Percentiles rank a stretch among this genome's conserved stretches.
Evolutionary conservation across 2,797 vertebrate species (phyloP).

Genomic region (Propithecus perrieri): DNA sequence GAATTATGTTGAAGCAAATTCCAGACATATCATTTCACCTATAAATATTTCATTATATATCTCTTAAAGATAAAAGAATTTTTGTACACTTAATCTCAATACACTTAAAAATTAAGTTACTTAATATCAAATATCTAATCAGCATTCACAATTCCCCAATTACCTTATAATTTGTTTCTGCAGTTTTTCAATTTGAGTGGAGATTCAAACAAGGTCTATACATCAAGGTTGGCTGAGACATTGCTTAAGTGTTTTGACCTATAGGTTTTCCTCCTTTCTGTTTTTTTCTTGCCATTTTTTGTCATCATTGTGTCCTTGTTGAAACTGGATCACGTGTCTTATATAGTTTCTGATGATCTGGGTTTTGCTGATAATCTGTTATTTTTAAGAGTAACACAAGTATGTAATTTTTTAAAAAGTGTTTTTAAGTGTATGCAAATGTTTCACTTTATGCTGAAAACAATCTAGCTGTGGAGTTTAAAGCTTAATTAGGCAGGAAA

Average conservation of each 20-base stretch:
- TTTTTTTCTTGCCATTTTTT: conserved; percentile 40
- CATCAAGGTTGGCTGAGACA: background rate
- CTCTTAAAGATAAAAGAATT: background rate
- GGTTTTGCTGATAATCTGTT: background rate
- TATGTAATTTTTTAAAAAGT: background rate
- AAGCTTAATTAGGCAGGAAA: background rate
- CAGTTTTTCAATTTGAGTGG: background rate
- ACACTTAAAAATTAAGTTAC: background rate
- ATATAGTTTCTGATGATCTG: background rate
- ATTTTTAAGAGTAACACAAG: background rate
- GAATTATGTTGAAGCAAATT: conserved; percentile 29
- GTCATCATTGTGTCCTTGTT: background rate
- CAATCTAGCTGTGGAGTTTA: background rate
- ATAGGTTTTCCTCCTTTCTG: background rate
- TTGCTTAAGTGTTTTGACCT: background rate
- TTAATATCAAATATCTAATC: background rate
- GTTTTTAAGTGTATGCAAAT: background rate
- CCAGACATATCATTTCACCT: background rate
- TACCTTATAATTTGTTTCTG: background rate
- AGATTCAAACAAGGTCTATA: background rate
- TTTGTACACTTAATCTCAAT: background rate
- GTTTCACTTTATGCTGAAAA: conserved; percentile 28
- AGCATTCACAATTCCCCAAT: background rate
- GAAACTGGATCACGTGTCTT: background rate
- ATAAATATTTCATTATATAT: background rate